Percentiles rank a stretch among this genome's conserved stretches.
Evolutionary conservation across 92 coral and sea anemone species (phyloP).

Genomic region (Blastomussa wellsi): DNA sequence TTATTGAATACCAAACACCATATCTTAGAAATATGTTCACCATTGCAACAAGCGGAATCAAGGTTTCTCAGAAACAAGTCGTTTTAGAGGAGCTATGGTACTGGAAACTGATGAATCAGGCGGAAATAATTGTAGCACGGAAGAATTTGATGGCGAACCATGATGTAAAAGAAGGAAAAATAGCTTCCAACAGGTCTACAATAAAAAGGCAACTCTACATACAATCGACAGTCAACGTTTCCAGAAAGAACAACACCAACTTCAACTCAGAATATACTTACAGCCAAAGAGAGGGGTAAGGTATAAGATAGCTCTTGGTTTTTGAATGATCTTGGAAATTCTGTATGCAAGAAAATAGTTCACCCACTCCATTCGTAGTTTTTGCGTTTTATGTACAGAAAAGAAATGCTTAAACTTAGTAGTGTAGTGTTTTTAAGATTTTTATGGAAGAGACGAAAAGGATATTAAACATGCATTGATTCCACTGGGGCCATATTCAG

Average conservation of each 20-base stretch:
- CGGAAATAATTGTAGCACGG: background rate
- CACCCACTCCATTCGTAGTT: background rate
- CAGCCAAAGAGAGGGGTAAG: background rate
- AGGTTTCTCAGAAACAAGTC: background rate
- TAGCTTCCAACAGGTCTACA: background rate
- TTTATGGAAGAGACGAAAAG: background rate
- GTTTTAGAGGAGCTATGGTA: background rate
- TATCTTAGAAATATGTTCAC: background rate
- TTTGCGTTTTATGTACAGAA: background rate
- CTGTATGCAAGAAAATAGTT: background rate
- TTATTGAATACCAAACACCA: background rate
- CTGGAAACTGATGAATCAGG: background rate
- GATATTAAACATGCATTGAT: background rate
- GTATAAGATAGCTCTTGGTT: background rate
- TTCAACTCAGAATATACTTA: background rate
- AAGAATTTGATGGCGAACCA: background rate
- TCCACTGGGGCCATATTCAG: too few relatives aligned
- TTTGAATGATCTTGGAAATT: background rate
- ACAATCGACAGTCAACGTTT: background rate
- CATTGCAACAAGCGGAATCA: background rate
- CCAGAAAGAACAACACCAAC: background rate
- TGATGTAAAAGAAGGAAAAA: background rate
- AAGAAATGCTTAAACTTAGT: background rate
- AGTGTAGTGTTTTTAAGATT: background rate
- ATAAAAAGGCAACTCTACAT: background rate